Base-by-base conservation (phyloP, 1,140 invertebrate species). In the Sinonovacula constricta region DNA sequence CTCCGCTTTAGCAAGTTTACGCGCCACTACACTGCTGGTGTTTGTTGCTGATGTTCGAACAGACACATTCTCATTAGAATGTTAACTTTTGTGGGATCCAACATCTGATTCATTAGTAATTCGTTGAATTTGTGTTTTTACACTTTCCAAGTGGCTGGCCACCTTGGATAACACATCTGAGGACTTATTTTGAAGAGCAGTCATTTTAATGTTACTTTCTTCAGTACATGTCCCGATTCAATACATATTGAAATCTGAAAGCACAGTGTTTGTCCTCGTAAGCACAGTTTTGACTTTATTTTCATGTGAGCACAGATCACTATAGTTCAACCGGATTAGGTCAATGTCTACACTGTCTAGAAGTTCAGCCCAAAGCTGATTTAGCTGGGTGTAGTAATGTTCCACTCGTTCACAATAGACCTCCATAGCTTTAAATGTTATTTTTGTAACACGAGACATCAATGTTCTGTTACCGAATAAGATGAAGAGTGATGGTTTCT, bases 191-290 rank as follows among this genome's bases (percentile, higher is more conserved):
- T 49, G 45, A 49, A 49, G 45, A 49, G 45, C 45, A 49, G n/a
- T 49, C 45, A 49, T 49, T 49, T 49, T n/a, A 49, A 10, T 49
- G 45, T 49, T 49, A 49, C 45, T 49, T 49, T 49, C 45, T 49
- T 49, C 45, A 49, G 45, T 12, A 49, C 45, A 49, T 49, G 45
- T 49, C 45, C 45, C n/a, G 45, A 49, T 49, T 49, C 10, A 49
- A 49, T 49, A 49, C 45, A n/a, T 49, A 49, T 49, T 49, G 45
- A 49, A 49, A 49, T 49, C 45, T n/a, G 45, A 49, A n/a, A 49
- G 45, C 45, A n/a, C 45, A 49, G 45, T 49, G 45, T 49, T 49
- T 49, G 45, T 12, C 45, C 45, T 49, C n/a, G n/a, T 49, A 49
- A 49, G 45, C 45, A 49, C 45, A 49, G 45, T 49, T 49, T 49